Conservation (phyloP, 2,797 vertebrate genomes). For the Todus mexicanus region DNA sequence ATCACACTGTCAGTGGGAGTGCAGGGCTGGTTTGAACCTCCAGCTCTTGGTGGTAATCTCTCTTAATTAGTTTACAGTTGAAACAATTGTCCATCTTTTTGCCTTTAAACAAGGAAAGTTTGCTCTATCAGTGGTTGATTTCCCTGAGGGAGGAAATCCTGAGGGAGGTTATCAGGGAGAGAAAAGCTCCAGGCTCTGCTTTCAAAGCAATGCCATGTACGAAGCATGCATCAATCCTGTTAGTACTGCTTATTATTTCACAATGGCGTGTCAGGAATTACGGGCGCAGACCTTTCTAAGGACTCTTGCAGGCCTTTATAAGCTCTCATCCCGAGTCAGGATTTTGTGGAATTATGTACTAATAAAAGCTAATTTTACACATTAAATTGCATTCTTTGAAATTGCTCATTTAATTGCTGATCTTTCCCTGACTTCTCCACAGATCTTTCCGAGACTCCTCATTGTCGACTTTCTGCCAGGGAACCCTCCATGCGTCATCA, state of each 20-base stretch:
- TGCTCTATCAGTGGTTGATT: conserved; percentile 23
- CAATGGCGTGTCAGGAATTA: conserved; percentile 53
- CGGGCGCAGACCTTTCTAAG: conserved; percentile 27
- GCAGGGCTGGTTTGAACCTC: conserved; percentile 27
- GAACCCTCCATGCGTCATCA: conserved; percentile 6
- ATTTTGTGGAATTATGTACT: conserved; percentile 40
- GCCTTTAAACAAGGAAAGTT: conserved; percentile 39
- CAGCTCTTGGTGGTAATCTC: conserved; percentile 53
- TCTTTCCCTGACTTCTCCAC: conserved; percentile 2
- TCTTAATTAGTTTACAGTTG: conserved; percentile 61
- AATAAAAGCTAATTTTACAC: conserved; percentile 61
- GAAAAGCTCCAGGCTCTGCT: conserved; percentile 25
- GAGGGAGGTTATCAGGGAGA: conserved; percentile 31
- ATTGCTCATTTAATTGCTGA: conserved; percentile 41
- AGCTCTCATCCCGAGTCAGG: not conserved
- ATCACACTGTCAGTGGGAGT: conserved; percentile 56
- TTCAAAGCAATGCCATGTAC: conserved; percentile 45
- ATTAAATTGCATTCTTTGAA: conserved; percentile 38
- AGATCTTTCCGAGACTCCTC: not conserved
- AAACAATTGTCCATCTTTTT: conserved; percentile 44
- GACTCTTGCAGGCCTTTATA: conserved; percentile 38
- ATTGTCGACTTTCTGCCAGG: not conserved
- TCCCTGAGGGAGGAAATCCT: conserved; percentile 53
- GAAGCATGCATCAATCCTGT: conserved; percentile 62
- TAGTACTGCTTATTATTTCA: conserved; percentile 64